Evolutionary conservation across 1,140 invertebrate genomes (phyloP), one percentile per base, ranked within the genome.

Genomic region (Steinernema feltiae): DNA sequence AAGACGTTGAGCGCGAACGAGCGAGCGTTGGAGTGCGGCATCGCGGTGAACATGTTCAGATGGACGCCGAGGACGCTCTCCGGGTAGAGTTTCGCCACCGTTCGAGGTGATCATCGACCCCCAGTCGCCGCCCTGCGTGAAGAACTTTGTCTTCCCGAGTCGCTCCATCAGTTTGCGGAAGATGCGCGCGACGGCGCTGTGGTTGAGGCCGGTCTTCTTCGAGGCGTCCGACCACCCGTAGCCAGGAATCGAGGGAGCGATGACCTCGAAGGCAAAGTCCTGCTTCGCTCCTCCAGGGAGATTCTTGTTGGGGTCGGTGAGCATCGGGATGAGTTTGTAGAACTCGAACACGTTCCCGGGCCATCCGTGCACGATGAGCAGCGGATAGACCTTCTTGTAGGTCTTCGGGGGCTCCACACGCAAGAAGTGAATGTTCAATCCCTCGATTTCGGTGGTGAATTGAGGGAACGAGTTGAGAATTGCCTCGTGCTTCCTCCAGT

Each of bases 311-410:
- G 87, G 0, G 88, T 89, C 72, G 0, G 90, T 92, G 0, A 93
- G 87, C 1, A 91, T 73, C 0, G 92, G 92, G 69, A 92, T 91
- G 0, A 93, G 88, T 82, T 93, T 91, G 78, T 92, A 92, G 85
- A 94, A 95, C 86, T 95, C 93, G 12, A 92, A 88, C 1, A 95
- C 89, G 0, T 92, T 93, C 0, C 93, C 93, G 1, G 94, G 94
- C 94, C 94, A 97, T 18, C 94, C 94, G 83, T 96, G 93, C 1
- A 93, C 81, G 0, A 96, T 29, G 0, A 95, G 82, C 27, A 94
- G 53, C 0, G 92, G 92, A 1, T 53, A 72, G n/a, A 81, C 75
- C n/a, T 70, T 76, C 71, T 84, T 83, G 77, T 83, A 83, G 3
- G 78, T 81, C 27, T 79, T 76, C 12, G 80, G 79, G 21, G 83